A percentile compares a stretch with the other conserved stretches of the same genome.
Conservation (phyloP, 2,888 invertebrate genomes). For the Papilio elwesi region DNA sequence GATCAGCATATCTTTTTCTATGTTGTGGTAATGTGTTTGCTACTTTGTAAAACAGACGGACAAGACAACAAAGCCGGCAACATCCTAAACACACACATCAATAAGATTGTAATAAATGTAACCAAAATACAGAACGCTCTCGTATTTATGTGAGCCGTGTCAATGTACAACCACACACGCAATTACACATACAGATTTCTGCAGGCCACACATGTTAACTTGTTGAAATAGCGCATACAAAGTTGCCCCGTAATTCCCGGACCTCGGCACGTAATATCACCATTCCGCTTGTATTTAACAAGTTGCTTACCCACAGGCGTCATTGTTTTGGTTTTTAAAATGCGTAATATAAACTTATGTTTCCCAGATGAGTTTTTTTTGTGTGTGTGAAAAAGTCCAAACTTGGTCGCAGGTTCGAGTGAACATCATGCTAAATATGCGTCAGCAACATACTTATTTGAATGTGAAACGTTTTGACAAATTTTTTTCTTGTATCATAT, state of each 20-base stretch:
- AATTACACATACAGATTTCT: constrained; percentile 1
- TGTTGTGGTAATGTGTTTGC: too few relatives aligned
- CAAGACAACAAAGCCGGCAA: not conserved
- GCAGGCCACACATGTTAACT: constrained; percentile 19
- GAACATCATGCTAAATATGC: too few relatives aligned
- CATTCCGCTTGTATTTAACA: constrained; percentile 19
- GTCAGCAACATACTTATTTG: too few relatives aligned
- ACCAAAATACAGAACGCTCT: constrained; percentile 23
- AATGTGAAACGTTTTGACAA: too few relatives aligned
- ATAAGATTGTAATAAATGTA: constrained; percentile 14
- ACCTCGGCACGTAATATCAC: constrained; percentile 11
- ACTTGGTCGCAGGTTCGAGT: too few relatives aligned
- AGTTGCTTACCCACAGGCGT: constrained; percentile 2
- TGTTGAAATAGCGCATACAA: constrained; percentile 33
- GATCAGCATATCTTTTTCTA: too few relatives aligned
- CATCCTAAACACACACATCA: constrained; percentile 19
- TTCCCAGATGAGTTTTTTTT: not conserved
- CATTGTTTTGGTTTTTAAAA: constrained; percentile 24
- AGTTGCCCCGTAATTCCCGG: constrained; percentile 23
- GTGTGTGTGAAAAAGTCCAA: too few relatives aligned
- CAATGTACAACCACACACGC: constrained; percentile 4
- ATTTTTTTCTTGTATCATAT: too few relatives aligned
- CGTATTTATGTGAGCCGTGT: constrained; percentile 22
- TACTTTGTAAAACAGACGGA: not conserved
- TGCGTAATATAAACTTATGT: not conserved